Evolutionary conservation across 2,888 invertebrate genomes (phyloP), one percentile per base, ranked within the genome.

Genomic region (Ochropacha duplaris): DNA sequence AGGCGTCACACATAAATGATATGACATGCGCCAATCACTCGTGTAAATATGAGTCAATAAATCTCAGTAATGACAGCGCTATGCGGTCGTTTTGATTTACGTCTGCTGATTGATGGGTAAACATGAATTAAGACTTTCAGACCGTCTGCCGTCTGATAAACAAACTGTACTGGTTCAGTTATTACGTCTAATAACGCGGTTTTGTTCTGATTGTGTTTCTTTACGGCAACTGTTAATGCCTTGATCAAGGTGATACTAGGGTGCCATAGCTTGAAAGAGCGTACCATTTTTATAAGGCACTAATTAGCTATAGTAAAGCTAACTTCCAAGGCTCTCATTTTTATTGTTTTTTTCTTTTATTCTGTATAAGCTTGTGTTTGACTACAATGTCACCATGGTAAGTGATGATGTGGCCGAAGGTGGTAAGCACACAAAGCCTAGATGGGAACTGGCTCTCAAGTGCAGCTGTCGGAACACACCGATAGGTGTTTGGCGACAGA

Each of bases 31-130:
- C 54, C 34, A 54, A 49, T 34, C 51, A 26, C 22, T 16, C 36
- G 34, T 51, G 19, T 52, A 62, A 44, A 44, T 44, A 44, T 56
- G 62, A 66, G 59, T 62, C 72, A 59, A 70, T 71, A 69, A 69
- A 68, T 68, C 58, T 24, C 5, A 1, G 61, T 62, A 68, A 72
- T 72, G 72, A 70, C 66, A 66, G 65, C 54, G 49, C 44, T 57
- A 60, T 59, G 61, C 58, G 50, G 57, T 58, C 57, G 49, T 52
- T 57, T 50, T 56, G 64, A 63, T 71, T 69, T 67, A 61, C 31
- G 68, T 54, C 34, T 22, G 26, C 28, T 31, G 12, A 55, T 55
- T 49, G 49, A 55, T n/a, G 49, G 4, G 49, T 49, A 54, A 54
- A 54, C 54, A 44, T 49, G 54, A 49, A 55, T 55, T 55, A 55